phyloP scores from a whole-genome alignment of 2,888 invertebrate genomes.

The Pristionchus maxplancki region DNA sequence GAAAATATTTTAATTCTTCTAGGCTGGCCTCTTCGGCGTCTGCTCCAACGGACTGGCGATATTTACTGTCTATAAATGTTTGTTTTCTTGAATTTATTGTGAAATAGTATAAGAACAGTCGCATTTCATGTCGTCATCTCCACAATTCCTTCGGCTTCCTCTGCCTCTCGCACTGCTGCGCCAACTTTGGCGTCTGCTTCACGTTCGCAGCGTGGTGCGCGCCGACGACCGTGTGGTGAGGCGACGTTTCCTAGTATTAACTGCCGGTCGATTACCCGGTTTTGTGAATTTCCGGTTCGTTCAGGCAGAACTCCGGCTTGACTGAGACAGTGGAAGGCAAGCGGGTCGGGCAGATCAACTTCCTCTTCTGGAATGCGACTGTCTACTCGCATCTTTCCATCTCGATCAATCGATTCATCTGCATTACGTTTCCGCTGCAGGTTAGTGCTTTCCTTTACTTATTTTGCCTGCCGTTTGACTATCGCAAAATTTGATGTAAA shows the following conservation, averaged over 20 bases:
- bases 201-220: conserved; percentile 41
- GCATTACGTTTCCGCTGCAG: conserved; percentile 60
- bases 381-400: conserved; percentile 65
- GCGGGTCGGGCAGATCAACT: conserved; percentile 56
- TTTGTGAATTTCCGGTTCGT: neutral
- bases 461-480: too few relatives aligned
- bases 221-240: conserved; percentile 25
- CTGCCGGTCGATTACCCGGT: neutral
- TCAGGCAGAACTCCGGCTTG: conserved; percentile 1
- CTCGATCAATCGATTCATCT: conserved; percentile 61
- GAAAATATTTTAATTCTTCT: neutral
- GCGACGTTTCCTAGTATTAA: neutral
- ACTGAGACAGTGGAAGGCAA: conserved; percentile 16
- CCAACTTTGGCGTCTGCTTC: conserved; percentile 47
- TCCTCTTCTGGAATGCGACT: conserved; percentile 65
- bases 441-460: conserved; percentile 45
- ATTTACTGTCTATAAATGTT: conserved; percentile 26
- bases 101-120: neutral
- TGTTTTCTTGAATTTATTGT: neutral
- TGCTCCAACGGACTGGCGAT: conserved; percentile 6
- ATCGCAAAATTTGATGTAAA: too few relatives aligned
- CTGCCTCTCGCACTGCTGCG: conserved; percentile 42
- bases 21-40: conserved; percentile 38
- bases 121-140: neutral
- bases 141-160: conserved; percentile 48